A percentile compares a stretch with the other conserved stretches of the same genome.
Conservation (phyloP, 2,113 vertebrate genomes). For the Plecotus auritus region DNA sequence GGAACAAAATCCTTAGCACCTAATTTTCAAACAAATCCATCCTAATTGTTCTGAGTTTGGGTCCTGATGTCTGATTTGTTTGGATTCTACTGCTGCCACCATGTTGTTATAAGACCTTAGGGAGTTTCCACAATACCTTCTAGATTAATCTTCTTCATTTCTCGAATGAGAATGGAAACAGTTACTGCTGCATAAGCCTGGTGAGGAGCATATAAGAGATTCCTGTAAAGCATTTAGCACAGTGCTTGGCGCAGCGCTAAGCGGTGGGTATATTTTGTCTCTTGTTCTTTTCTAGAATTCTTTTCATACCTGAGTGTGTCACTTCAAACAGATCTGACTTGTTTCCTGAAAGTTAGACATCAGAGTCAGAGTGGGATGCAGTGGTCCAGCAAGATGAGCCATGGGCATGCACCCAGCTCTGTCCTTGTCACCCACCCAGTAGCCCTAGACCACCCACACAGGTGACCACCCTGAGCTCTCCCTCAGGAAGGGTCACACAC, state of each 20-base stretch:
- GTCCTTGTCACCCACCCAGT: slow-evolving; percentile 25
- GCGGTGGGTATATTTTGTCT: background rate
- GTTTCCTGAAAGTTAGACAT: slow-evolving; percentile 39
- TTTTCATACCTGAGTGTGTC: background rate
- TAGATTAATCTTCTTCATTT: background rate
- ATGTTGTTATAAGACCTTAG: background rate
- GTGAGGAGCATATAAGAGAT: background rate
- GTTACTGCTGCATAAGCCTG: background rate
- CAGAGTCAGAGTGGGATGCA: slow-evolving; percentile 43
- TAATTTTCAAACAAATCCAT: background rate
- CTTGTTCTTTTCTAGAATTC: background rate
- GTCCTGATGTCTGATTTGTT: background rate
- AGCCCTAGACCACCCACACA: background rate
- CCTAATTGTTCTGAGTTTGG: background rate
- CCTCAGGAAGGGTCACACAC: background rate
- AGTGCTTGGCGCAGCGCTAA: accelerated
- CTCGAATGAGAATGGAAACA: background rate
- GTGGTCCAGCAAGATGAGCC: slow-evolving; percentile 46
- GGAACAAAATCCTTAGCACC: background rate
- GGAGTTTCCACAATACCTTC: background rate
- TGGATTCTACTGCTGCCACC: background rate
- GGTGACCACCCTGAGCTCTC: background rate
- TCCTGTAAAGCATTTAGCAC: accelerated
- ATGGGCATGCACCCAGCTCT: slow-evolving; percentile 17
- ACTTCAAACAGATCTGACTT: background rate